These are phyloP conservation scores for Yponomeuta evonymella DNA, from an alignment of 2,888 invertebrate genomes.

Conservation along the genomic window DNA sequence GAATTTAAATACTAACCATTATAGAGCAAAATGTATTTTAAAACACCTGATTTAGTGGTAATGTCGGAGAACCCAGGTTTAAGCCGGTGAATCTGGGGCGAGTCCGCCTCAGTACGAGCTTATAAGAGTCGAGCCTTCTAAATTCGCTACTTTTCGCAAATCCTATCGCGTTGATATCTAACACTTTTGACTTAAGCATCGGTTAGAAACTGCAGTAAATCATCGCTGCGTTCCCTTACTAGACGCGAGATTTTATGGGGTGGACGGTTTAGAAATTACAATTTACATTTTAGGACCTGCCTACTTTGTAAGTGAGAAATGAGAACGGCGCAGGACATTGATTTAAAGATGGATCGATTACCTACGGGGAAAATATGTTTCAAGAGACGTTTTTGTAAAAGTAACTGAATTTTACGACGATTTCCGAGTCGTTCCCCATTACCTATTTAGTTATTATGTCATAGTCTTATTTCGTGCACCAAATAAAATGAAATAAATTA, in stretches of 20 bases:
- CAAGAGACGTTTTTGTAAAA: no score
- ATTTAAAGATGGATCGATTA: not conserved
- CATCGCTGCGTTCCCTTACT: not conserved
- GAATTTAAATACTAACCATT: no score
- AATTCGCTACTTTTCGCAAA: conserved; percentile 2
- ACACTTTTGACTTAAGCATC: conserved; percentile 9
- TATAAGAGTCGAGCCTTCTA: not conserved
- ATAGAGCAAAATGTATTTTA: no score
- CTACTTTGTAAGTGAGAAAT: not conserved
- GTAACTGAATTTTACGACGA: no score
- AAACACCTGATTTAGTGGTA: no score
- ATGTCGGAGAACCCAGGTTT: no score
- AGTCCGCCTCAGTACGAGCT: no score
- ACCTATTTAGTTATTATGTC: no score
- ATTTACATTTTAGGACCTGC: not conserved
- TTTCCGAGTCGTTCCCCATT: no score
- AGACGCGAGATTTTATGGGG: not conserved
- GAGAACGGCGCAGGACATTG: not conserved
- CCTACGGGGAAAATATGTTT: not conserved
- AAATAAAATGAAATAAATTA: no score
- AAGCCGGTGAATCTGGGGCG: no score
- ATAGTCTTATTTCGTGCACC: no score
- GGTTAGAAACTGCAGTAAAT: not conserved
- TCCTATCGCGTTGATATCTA: conserved; percentile 4
- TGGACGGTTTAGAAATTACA: not conserved